phyloP scores from a whole-genome alignment of 1,140 invertebrate genomes.

The Bombyx mori region DNA sequence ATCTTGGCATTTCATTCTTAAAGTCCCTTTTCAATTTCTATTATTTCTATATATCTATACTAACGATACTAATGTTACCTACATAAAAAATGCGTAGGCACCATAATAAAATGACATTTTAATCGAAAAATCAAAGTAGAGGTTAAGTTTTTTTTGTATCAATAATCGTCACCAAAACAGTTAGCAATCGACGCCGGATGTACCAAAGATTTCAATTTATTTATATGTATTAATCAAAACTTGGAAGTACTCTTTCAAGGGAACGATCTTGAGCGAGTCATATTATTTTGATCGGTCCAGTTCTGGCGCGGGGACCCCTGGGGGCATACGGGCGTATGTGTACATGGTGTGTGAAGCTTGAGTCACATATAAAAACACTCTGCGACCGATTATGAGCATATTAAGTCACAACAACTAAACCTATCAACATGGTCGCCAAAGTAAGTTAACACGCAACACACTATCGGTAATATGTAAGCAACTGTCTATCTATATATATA shows the following conservation, averaged over 20 bases:
- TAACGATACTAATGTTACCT: no score
- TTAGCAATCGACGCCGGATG: no score
- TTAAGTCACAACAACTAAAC: slow-evolving; percentile 30
- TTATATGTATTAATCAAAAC: slow-evolving; percentile 3
- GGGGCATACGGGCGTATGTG: slow-evolving; percentile 4
- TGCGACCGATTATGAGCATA: slow-evolving; percentile 18
- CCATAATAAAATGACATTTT: no score
- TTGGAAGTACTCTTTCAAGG: slow-evolving; percentile 3
- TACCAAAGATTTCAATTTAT: not conserved
- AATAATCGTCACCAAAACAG: no score
- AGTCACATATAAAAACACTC: slow-evolving; percentile 39
- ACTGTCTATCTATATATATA: no score
- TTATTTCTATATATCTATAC: no score
- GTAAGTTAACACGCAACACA: slow-evolving; percentile 25
- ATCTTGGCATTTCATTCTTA: no score
- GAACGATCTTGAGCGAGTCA: slow-evolving; percentile 18
- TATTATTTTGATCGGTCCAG: slow-evolving; percentile 28
- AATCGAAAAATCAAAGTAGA: no score
- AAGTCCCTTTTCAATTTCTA: no score
- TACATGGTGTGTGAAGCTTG: slow-evolving; percentile 9
- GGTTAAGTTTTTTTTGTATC: no score
- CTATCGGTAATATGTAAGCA: not conserved
- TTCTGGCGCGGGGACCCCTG: slow-evolving; percentile 23
- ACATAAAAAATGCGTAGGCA: no score
- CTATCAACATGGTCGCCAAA: slow-evolving; percentile 47